phyloP scores from a whole-genome alignment of 2,888 invertebrate species.

The Orthosia incerta region DNA sequence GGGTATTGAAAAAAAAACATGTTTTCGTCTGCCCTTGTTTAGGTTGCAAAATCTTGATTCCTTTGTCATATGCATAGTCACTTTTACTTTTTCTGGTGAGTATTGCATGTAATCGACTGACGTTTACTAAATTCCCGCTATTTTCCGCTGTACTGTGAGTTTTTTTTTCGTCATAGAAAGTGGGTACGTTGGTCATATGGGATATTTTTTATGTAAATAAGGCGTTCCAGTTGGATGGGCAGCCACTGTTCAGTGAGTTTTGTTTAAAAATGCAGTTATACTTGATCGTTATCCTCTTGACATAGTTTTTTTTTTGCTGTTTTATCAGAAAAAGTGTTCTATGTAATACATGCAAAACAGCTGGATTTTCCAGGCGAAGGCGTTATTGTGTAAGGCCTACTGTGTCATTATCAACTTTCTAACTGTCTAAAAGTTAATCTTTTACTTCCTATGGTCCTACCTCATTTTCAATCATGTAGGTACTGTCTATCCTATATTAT shows the following conservation, averaged over 20 bases:
- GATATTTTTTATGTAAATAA: conserved; percentile 76
- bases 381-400: conserved; percentile 38
- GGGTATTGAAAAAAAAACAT: conserved; percentile 77
- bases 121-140: conserved; percentile 75
- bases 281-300: conserved; percentile 71
- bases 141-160: conserved; percentile 76
- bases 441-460: not conserved
- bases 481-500: not conserved
- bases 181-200: conserved; percentile 65
- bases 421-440: conserved; percentile 7
- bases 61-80: conserved; percentile 85
- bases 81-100: conserved; percentile 87
- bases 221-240: conserved; percentile 78
- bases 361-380: conserved; percentile 19
- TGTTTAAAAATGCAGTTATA: conserved; percentile 75
- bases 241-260: conserved; percentile 72
- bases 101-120: conserved; percentile 64
- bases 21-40: conserved; percentile 88
- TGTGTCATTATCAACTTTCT: conserved; percentile 38
- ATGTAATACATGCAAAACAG: conserved; percentile 33
- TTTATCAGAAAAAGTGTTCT: conserved; percentile 15
- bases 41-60: conserved; percentile 87
- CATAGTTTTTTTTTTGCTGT: conserved; percentile 61
- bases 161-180: conserved; percentile 71
- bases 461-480: not conserved